Conservation (phyloP, 64 coral and sea anemone species). For the Anthopleura sola region DNA sequence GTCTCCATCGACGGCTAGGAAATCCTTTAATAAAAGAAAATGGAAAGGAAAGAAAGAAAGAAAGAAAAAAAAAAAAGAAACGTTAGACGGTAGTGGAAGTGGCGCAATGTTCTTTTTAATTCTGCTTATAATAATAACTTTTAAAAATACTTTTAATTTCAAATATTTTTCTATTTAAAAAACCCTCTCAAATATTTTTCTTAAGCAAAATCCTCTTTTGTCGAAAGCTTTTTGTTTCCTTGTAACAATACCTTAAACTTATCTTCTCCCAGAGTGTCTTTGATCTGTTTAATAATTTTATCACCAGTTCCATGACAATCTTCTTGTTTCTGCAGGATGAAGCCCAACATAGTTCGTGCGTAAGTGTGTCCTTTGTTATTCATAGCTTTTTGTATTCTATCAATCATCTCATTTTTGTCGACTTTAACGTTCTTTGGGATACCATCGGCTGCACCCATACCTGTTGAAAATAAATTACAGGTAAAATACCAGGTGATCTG, state of each 20-base stretch:
- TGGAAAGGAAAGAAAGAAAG: too few relatives aligned
- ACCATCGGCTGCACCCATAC: conserved; percentile 1
- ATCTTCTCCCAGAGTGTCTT: conserved; percentile 4
- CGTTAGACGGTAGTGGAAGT: too few relatives aligned
- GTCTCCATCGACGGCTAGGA: conserved; percentile 45
- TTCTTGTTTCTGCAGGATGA: conserved; percentile 20
- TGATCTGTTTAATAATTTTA: conserved; percentile 24
- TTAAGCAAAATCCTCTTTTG: too few relatives aligned
- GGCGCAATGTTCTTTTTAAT: too few relatives aligned
- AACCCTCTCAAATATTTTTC: too few relatives aligned
- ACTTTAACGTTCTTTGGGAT: conserved; percentile 28
- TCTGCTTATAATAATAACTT: too few relatives aligned
- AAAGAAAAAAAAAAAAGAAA: too few relatives aligned
- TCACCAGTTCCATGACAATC: conserved; percentile 24
- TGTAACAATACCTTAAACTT: neutral
- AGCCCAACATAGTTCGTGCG: conserved; percentile 15
- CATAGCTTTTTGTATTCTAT: neutral
- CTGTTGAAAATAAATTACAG: neutral
- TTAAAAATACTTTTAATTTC: too few relatives aligned
- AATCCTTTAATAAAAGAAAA: neutral
- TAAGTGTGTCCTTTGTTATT: conserved; percentile 10
- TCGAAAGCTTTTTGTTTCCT: neutral
- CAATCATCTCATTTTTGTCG: neutral
- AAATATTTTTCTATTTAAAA: too few relatives aligned
- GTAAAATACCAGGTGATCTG: too few relatives aligned